Evolutionary conservation across 2,888 invertebrate genomes (phyloP).

Genomic region (Folsomia candida): DNA sequence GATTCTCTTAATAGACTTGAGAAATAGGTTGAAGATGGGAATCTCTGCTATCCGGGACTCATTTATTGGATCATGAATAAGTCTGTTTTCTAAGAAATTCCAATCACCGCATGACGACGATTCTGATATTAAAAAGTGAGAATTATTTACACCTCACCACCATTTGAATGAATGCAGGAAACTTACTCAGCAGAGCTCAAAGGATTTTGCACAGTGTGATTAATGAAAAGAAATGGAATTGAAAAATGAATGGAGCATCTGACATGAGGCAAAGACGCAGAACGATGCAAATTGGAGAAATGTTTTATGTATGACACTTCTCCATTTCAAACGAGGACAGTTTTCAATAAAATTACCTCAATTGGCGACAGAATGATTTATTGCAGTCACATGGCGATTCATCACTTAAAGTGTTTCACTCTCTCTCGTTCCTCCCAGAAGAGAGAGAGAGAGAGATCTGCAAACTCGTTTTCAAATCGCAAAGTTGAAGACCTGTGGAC

Average conservation of each 20-base stretch:
- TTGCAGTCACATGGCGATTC: background rate
- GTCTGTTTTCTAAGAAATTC: background rate
- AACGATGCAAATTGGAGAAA: slow-evolving; percentile 1
- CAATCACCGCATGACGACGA: background rate
- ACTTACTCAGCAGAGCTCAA: no score
- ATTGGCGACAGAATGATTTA: slow-evolving; percentile 3
- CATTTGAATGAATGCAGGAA: no score
- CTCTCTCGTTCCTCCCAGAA: background rate
- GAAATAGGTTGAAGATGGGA: background rate
- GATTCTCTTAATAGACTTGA: slow-evolving; percentile 4
- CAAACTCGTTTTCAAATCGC: background rate
- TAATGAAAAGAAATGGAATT: background rate
- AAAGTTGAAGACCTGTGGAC: slow-evolving; percentile 2
- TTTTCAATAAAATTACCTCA: background rate
- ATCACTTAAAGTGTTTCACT: slow-evolving; percentile 1
- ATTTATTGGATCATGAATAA: background rate
- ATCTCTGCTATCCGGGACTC: background rate
- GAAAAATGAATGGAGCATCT: background rate
- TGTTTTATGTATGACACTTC: background rate
- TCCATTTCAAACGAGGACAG: background rate
- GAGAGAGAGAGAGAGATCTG: no score
- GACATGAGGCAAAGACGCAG: background rate
- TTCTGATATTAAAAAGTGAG: no score
- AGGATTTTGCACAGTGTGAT: background rate
- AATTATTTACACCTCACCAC: no score